Evolutionary conservation across 1,140 invertebrate genomes (phyloP).

Genomic region (Drosophila nigromelanica): DNA sequence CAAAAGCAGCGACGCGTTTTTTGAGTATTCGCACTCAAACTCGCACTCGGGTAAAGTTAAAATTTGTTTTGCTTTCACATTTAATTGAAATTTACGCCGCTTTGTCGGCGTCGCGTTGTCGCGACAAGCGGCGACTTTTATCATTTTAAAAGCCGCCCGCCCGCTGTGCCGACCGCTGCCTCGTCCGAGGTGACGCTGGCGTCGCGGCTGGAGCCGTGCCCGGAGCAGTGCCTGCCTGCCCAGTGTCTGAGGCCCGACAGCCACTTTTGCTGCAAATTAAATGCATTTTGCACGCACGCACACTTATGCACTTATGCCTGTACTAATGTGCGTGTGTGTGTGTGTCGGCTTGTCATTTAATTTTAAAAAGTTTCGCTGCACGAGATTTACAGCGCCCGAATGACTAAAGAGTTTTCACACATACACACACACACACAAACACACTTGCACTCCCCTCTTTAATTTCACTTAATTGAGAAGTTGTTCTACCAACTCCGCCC

Average conservation of each 20-base stretch:
- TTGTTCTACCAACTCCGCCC: slow-evolving; percentile 45
- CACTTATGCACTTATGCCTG: slow-evolving; percentile 28
- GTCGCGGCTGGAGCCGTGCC: slow-evolving; percentile 63
- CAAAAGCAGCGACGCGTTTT: slow-evolving; percentile 20
- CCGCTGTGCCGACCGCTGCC: slow-evolving; percentile 36
- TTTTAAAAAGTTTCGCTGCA: slow-evolving; percentile 72
- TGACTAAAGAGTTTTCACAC: slow-evolving; percentile 43
- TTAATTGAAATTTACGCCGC: slow-evolving; percentile 82
- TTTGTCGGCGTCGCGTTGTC: slow-evolving; percentile 74
- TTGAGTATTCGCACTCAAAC: neutral
- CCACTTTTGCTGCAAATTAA: slow-evolving; percentile 75
- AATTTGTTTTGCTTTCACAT: slow-evolving; percentile 83
- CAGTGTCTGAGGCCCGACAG: slow-evolving; percentile 48
- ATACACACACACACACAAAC: neutral
- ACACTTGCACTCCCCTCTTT: neutral
- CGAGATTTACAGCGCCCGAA: slow-evolving; percentile 67
- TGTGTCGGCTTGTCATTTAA: slow-evolving; percentile 75
- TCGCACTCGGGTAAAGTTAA: slow-evolving; percentile 60
- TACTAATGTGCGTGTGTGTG: slow-evolving; percentile 10
- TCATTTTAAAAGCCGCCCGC: slow-evolving; percentile 74
- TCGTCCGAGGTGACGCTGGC: slow-evolving; percentile 37
- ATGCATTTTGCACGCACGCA: slow-evolving; percentile 68
- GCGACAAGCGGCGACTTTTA: slow-evolving; percentile 81
- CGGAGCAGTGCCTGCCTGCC: slow-evolving; percentile 4
- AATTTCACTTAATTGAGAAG: slow-evolving; percentile 74